Evolutionary conservation across 2,797 vertebrate genomes (phyloP).

Genomic region (Anguilla obscura): DNA sequence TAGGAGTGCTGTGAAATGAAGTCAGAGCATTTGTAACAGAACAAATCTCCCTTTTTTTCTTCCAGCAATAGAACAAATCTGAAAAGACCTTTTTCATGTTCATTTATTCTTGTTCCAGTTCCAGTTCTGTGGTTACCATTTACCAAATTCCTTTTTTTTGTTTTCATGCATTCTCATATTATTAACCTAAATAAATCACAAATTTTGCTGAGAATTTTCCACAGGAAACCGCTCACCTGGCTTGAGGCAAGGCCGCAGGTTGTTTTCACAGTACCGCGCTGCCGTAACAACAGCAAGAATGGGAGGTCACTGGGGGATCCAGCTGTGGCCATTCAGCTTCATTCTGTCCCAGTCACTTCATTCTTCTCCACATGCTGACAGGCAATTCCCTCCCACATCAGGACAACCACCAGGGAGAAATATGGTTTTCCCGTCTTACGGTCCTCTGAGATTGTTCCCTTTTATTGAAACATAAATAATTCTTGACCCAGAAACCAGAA

Average conservation of each 20-base stretch:
- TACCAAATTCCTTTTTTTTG: background rate
- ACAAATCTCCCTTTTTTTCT: background rate
- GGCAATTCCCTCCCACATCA: background rate
- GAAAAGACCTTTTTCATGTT: background rate
- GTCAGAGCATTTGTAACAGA: background rate
- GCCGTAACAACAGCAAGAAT: background rate
- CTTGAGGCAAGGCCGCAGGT: background rate
- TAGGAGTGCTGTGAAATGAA: background rate
- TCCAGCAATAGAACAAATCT: background rate
- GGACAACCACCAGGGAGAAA: background rate
- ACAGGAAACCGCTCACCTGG: background rate
- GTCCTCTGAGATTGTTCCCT: conserved; percentile 18
- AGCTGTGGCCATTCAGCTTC: background rate
- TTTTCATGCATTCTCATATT: background rate
- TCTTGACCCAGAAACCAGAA: conserved; percentile 28
- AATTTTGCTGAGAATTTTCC: background rate
- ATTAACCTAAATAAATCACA: background rate
- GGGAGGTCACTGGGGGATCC: background rate
- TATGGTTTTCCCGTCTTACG: background rate
- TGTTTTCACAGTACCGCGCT: background rate
- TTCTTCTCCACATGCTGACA: background rate
- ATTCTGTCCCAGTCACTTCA: background rate
- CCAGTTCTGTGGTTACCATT: background rate
- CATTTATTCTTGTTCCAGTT: background rate
- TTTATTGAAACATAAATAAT: conserved; percentile 33